Conservation (phyloP, 2,113 vertebrate species). For the Vidua chalybeata region DNA sequence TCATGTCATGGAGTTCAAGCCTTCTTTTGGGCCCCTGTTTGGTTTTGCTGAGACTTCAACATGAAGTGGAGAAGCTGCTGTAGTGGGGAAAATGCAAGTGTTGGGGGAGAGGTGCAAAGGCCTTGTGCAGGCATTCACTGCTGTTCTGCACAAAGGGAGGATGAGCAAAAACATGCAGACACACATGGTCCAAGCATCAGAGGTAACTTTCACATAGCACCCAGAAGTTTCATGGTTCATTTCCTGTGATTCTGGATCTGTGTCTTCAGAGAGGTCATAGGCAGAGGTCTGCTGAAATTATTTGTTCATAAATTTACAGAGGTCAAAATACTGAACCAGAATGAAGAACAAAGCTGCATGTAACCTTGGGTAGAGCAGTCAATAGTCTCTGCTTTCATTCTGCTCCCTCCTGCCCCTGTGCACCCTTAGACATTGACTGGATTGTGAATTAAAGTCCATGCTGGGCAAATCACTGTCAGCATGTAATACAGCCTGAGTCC, state of each 20-base stretch:
- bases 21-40: background rate
- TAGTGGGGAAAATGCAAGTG: background rate
- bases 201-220: background rate
- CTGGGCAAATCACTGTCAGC: background rate
- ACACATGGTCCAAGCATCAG: fast-evolving
- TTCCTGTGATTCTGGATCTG: background rate
- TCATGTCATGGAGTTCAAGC: background rate
- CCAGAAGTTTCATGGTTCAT: background rate
- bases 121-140: fast-evolving
- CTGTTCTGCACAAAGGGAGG: fast-evolving
- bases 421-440: background rate
- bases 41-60: background rate
- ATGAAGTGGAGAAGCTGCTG: background rate
- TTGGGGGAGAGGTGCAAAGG: background rate
- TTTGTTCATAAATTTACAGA: background rate
- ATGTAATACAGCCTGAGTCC: constrained; percentile 11
- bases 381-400: background rate
- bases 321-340: background rate
- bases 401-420: background rate
- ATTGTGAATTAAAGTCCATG: background rate
- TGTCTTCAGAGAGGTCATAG: background rate
- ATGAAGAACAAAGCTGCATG: background rate
- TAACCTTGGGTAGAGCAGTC: background rate
- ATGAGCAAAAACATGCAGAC: background rate
- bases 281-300: background rate